Base-by-base conservation (phyloP, 2,797 vertebrate species). In the Trematomus bernacchii region DNA sequence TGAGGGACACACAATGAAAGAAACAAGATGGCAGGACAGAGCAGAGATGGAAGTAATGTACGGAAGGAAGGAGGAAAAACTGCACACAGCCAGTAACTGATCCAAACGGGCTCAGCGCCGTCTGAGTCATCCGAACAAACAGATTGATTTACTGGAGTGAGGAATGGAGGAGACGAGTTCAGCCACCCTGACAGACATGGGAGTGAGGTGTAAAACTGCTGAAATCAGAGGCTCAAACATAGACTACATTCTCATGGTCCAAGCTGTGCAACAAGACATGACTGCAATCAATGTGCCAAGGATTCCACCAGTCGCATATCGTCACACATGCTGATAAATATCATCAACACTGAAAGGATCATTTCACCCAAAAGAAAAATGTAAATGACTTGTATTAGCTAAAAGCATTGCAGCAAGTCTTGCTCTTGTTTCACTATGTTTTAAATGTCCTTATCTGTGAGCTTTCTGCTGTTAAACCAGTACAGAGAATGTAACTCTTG, bases 61-160 rank as follows among this genome's bases (percentile, higher is more conserved):
- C 40, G n/a, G n/a, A n/a, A n/a, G n/a, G n/a, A 72, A 21, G 30
- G 19, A 68, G 1, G 15, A 54, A 71, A 71, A 73, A 37, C 43
- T 47, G 57, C 53, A 77, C 44, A 65, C 54, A 65, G 46, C 60
- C 61, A 75, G 58, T 66, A 65, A 82, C 54, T 21, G 66, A 63
- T 58, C 77, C 50, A 43, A 65, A 72, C 21, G 3, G 53, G 55
- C 68, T 79, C 62, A 7, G 43, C 60, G 79, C 83, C 43, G 44
- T 76, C 83, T 76, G 84, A 87, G 75, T 86, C 82, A 84, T 85
- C 84, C 65, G 43, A 74, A 70, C 72, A 68, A 84, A 89, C 86
- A 66, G 67, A 80, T 71, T 77, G 72, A 86, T 87, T 86, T 81
- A 76, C 66, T 71, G 76, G 63, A 57, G 53, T 16, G 46, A 37